Evolutionary conservation across 2,888 invertebrate genomes (phyloP), one percentile per base, ranked within the genome.

Genomic region (Sinotaia quadrata): DNA sequence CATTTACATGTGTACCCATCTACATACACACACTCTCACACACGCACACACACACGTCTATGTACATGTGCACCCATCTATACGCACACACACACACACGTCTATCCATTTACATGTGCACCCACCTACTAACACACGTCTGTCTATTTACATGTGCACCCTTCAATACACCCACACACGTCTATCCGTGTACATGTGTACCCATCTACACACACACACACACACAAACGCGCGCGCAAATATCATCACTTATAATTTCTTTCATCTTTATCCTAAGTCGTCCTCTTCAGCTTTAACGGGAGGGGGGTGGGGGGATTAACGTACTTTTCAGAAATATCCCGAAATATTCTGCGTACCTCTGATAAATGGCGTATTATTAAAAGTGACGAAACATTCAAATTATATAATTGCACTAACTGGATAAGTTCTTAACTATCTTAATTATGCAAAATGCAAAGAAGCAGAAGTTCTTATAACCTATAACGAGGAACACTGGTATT

Each of bases 201-300:
- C 49, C n/a, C 49, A 49, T 24, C n/a, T 24, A 49, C 49, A 49
- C 49, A 49, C 49, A 49, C 49, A 49, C 49, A 49, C 49, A 49
- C n/a, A 10, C 49, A 7, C 7, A 49, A 21, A 21, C 49, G 7
- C 49, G 10, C 41, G 10, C 41, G 41, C 15, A 10, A 12, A 41
- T 41, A 41, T 41, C 15, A 15, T 41, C 10, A 41, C 15, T 12
- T 15, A 41, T 41, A 15, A 12, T 10, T 41, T 41, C 15, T 10
- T 12, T n/a, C n/a, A n/a, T n/a, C n/a, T n/a, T n/a, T n/a, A n/a
- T n/a, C n/a, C n/a, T n/a, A n/a, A n/a, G n/a, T n/a, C n/a, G n/a
- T n/a, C n/a, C n/a, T n/a, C n/a, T n/a, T n/a, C n/a, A n/a, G n/a
- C n/a, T n/a, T n/a, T n/a, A n/a, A n/a, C n/a, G n/a, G n/a, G n/a